phyloP scores from a whole-genome alignment of 2,888 invertebrate genomes.

The Terebella lapidaria region DNA sequence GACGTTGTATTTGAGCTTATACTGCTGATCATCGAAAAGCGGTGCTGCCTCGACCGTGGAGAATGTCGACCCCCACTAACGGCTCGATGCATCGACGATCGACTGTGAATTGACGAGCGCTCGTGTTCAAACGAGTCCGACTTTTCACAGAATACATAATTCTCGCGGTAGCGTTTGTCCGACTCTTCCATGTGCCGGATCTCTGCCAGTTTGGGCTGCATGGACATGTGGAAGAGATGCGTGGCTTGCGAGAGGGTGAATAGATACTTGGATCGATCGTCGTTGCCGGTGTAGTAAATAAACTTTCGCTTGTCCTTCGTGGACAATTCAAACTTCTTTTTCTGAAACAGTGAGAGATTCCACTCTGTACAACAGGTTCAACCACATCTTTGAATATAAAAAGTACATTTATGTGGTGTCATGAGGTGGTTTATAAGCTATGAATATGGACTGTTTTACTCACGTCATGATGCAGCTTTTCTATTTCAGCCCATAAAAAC shows the following conservation, averaged over 20 bases:
- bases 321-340: constrained; percentile 94
- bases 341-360: constrained; percentile 54
- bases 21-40: constrained; percentile 78
- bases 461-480: constrained; percentile 62
- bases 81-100: not conserved
- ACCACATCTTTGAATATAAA: not conserved
- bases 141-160: constrained; percentile 64
- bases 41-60: not conserved
- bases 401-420: not conserved
- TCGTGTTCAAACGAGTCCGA: constrained; percentile 30
- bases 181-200: constrained; percentile 78
- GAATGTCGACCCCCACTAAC: not conserved
- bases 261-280: constrained; percentile 88
- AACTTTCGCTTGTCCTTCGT: constrained; percentile 66
- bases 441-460: not conserved
- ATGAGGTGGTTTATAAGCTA: too few relatives aligned
- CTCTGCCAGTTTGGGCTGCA: constrained; percentile 74
- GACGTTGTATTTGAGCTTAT: constrained; percentile 96
- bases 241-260: constrained; percentile 83
- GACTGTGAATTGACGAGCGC: not conserved
- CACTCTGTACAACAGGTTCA: too few relatives aligned
- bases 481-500: constrained; percentile 93
- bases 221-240: constrained; percentile 90
- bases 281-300: constrained; percentile 83
- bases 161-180: constrained; percentile 66